Evolutionary conservation across 2,888 invertebrate species (phyloP), one percentile per base, ranked within the genome.

Genomic region (Geophilus truncorum): DNA sequence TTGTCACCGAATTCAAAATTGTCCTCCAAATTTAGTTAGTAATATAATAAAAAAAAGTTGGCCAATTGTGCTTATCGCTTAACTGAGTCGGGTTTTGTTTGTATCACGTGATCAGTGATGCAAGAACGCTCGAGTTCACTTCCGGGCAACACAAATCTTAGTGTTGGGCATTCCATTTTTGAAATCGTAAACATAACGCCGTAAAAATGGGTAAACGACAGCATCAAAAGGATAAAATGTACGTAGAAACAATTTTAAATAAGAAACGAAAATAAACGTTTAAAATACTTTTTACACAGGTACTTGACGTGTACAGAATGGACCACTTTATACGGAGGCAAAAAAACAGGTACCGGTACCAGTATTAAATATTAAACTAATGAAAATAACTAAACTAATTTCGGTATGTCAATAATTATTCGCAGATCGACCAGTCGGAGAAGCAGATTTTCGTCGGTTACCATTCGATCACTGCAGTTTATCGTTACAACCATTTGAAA

Each of bases 201-300:
- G 80, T 23, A 15, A 82, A 83, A 77, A 96, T 96, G 96, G 96
- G 96, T 84, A 96, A 96, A 89, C 90, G 94, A 84, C 96, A 96
- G 86, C 96, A 96, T 89, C 96, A 96, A 86, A 96, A 96, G 86
- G 96, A 96, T 89, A 96, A 96, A 91, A 93, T 96, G 95, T 93
- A 89, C 88, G 89, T 86, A 40, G 80, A 81, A 45, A 75, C 5
- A 23, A 28, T n/a, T n/a, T n/a, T n/a, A n/a, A n/a, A 75, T 2
- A 23, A 21, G 1, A 4, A 30, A 28, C 5, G 2, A 70, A 10
- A 21, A 1, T 6, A 18, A 25, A 80, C 18, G 28, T 12, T 36
- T 34, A 70, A 28, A 80, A 30, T 18, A 77, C 77, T 79, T n/a
- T 51, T 36, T 79, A 82, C 85, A 80, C 83, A 93, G 93, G 92